Base-by-base conservation (phyloP, 2,797 vertebrate genomes). In the Diplodus puntazzo region DNA sequence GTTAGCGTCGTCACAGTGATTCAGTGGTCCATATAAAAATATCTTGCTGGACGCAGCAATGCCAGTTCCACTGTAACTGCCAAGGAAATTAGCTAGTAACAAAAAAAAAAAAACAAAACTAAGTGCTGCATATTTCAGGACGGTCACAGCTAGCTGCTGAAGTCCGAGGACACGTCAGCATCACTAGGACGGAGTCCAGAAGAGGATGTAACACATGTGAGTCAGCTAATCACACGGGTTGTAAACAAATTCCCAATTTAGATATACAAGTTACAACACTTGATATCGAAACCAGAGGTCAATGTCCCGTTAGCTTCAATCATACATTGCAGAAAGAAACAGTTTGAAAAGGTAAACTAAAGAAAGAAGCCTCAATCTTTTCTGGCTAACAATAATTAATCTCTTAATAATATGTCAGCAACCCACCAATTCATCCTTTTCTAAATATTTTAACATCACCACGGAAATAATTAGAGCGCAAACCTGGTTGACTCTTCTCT, bases 51-150 rank as follows among this genome's bases (percentile, higher is more conserved):
- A 18, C 1, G 5, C 18, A 62, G 1, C 42, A 7, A 30, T 6
- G 12, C 11, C 17, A 30, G 73, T 57, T 64, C 52, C 30, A 71
- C 14, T 66, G 16, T 34, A 61, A 66, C 69, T 20, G 13, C 20
- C 12, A 10, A 49, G 75, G 43, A 49, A 39, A 16, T 4, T 11
- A 30, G 52, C 67, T 34, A 74, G 16, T 16, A 16, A 50, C 45
- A 45, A 3, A 50, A 18, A 5, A 50, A 18, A 18, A 0, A 2
- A 25, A 25, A 25, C 66, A 45, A 64, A 64, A 7, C 55, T 27
- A 20, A 17, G 46, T 42, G 23, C 54, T 30, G 46, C 6, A 27
- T 46, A 4, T 52, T 30, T 6, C 10, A 43, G 46, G 21, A 53
- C 7, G 18, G 16, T 16, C 7, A 14, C 21, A 52, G 23, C 8